Conservation (phyloP, 1,140 invertebrate genomes). For the Venturia canescens region DNA sequence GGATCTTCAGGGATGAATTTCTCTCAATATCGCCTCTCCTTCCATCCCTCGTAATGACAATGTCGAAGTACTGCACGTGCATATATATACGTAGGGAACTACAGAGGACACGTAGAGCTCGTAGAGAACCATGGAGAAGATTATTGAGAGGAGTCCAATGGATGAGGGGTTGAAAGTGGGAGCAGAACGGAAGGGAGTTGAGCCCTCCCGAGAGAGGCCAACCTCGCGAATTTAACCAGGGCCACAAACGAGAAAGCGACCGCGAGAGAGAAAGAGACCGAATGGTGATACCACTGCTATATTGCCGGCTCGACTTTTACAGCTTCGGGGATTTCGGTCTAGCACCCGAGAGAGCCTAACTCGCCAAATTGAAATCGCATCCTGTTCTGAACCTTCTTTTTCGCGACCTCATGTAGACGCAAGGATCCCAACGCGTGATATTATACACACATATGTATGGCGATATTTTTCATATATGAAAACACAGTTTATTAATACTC, state of each 20-base stretch:
- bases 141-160: conserved; percentile 20
- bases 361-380: conserved; percentile 44
- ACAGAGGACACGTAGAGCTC: neutral
- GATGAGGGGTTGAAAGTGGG: neutral
- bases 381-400: conserved; percentile 15
- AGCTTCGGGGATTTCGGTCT: conserved; percentile 43
- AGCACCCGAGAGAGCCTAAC: conserved; percentile 31
- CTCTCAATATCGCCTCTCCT: neutral
- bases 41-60: no score
- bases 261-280: neutral
- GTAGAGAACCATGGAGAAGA: conserved; percentile 8
- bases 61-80: neutral
- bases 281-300: neutral
- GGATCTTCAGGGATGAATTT: neutral
- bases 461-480: no score
- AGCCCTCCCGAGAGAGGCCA: conserved; percentile 33
- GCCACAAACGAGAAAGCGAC: neutral
- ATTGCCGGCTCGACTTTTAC: conserved; percentile 40
- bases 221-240: conserved; percentile 26
- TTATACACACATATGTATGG: no score
- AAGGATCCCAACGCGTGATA: neutral
- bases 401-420: conserved; percentile 17
- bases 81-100: neutral
- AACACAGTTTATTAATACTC: no score
- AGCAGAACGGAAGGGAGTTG: conserved; percentile 1